Conservation (phyloP, 2,797 vertebrate species). For the Manis javanica region DNA sequence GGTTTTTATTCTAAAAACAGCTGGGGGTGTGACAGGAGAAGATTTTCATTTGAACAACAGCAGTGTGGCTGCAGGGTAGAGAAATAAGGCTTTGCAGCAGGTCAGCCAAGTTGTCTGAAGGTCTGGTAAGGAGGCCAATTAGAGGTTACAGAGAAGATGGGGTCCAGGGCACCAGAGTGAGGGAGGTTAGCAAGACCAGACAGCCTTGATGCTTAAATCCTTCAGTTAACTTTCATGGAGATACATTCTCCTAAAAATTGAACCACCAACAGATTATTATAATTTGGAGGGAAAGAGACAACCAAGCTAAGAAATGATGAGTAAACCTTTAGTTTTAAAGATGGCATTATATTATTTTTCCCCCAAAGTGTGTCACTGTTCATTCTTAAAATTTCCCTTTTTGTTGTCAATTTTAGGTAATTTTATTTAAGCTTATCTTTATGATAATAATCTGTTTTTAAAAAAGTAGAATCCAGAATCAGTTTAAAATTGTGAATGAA, state of each 20-base stretch:
- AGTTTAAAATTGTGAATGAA: constrained; percentile 9
- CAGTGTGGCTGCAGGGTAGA: not conserved
- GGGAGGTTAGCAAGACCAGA: not conserved
- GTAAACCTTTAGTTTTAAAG: not conserved
- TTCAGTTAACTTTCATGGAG: not conserved
- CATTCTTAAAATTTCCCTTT: not conserved
- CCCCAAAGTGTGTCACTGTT: not conserved
- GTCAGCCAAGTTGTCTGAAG: not conserved
- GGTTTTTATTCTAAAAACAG: not conserved
- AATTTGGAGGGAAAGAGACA: constrained; percentile 3
- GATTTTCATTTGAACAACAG: not conserved
- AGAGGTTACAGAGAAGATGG: not conserved
- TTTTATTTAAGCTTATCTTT: constrained; percentile 33
- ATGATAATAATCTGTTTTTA: not conserved
- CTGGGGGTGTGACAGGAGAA: not conserved
- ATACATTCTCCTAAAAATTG: not conserved
- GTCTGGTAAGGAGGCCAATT: not conserved
- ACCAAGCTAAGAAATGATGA: not conserved
- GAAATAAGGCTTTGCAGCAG: not conserved
- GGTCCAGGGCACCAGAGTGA: not conserved
- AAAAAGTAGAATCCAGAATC: not conserved
- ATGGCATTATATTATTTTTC: not conserved
- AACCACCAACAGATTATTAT: not conserved
- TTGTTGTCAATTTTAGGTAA: not conserved
- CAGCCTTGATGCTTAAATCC: not conserved